Evolutionary conservation across 2,888 invertebrate species (phyloP), one percentile per base, ranked within the genome.

Genomic region (Leucophenga montana): DNA sequence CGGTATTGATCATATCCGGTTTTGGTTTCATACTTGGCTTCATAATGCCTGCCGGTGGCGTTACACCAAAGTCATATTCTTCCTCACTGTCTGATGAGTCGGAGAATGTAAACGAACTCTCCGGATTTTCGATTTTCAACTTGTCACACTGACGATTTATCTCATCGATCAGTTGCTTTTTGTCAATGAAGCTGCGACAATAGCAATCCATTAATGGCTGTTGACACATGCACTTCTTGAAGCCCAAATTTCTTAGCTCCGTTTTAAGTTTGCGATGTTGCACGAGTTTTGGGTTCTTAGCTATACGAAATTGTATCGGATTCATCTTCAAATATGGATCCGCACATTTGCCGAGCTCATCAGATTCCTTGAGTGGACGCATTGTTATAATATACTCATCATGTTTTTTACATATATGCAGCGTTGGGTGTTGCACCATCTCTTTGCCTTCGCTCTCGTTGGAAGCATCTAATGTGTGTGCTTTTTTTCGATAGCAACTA

Each of bases 11-110:
- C 11, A 91, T 88, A 75, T 90, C 91, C 1, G 88, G 89, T 73
- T 87, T 88, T 0, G 88, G 84, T 71, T 89, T 89, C 46, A 91
- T 88, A 69, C 91, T 89, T 2, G 92, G 89, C 75, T 91, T 92
- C 54, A 93, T 91, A 67, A 93, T 90, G 0, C 92, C 93, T 59
- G 92, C 92, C 0, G 93, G 93, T 1, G 93, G 92, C 0, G 93
- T 93, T 73, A 93, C 93, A 75, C 93, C 93, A 59, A 93, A 92
- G 80, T 93, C 92, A 88, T 93, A 90, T 67, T 93, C 92, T 4
- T 91, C 92, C 67, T 92, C 92, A 8, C 79, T 84, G 4, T 86
- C 86, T 1, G 79, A 80, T 0, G 83, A 82, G 54, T 85, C 85
- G 4, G 84, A 78, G 0, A 85, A 66, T 3, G 79, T 73, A 31